Evolutionary conservation across 2,113 vertebrate genomes (phyloP), one percentile per base, ranked within the genome.

Genomic region (Pterophyllum scalare): DNA sequence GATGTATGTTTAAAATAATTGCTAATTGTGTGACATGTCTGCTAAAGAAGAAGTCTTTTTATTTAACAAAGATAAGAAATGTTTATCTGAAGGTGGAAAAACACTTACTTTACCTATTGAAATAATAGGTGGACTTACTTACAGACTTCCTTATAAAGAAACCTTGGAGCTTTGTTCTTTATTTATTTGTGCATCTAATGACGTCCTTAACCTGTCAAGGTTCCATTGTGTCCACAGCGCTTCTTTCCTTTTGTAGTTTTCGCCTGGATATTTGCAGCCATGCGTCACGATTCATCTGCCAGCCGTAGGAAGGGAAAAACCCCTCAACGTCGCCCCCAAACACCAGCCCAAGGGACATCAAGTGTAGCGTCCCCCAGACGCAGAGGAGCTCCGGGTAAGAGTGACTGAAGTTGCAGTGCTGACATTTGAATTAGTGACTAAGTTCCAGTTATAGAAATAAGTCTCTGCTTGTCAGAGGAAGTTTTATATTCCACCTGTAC

Each of bases 231-330:
- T 20, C 64, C 19, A 12, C 33, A 22, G 38, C 22, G 1, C 38
- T 49, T 19, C 26, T 38, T 38, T 58, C 40, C n/a, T 64, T 35
- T 49, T 19, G 20, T 75, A 22, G 57, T 65, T 33, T 28, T 74
- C 8, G 20, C 22, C 20, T 46, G 52, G 54, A 38, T 7, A 2
- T 80, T 31, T 7, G 58, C 72, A 28, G 49, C 4, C 1, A 94
- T 95, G 95, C 87, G 84, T 59, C 92, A 20, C 6, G 3, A 75
- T 38, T 0, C 22, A 9, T 80, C 91, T 12, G 1, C 43, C 9
- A 64, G 17, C 33, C 92, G 92, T 2, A 70, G 95, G 11, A 96
- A 96, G 62, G 82, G 86, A 8, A 78, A 19, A 22, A 61, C 81
- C 2, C 95, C 95, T 1, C 46, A 58, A n/a, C 95, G 74, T 5